A percentile compares a stretch with the other conserved stretches of the same genome.
Evolutionary conservation across 2,797 vertebrate genomes (phyloP).

Genomic region (Phoxinus dragarum): DNA sequence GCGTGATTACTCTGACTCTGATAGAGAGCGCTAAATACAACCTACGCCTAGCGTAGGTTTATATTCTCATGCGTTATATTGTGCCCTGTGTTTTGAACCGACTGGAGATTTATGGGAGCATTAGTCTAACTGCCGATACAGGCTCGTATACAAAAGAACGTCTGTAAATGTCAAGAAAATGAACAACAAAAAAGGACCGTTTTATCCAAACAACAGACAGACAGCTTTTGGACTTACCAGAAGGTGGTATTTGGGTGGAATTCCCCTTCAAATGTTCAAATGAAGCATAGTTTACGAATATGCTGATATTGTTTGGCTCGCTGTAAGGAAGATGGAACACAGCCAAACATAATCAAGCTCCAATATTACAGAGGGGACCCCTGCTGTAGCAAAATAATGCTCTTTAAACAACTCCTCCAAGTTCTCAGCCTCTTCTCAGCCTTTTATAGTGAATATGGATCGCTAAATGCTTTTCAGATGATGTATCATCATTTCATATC

Average conservation of each 20-base stretch:
- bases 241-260: conserved; percentile 32
- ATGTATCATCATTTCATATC: conserved; percentile 51
- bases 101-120: conserved; percentile 63
- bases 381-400: conserved; percentile 50
- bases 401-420: conserved; percentile 47
- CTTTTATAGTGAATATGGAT: conserved; percentile 40
- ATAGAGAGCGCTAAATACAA: conserved; percentile 59
- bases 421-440: conserved; percentile 29
- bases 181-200: conserved; percentile 12
- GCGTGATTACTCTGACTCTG: conserved; percentile 64
- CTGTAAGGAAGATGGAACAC: conserved; percentile 72
- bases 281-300: conserved; percentile 74
- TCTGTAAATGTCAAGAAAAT: conserved; percentile 27
- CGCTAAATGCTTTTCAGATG: conserved; percentile 39
- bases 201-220: conserved; percentile 24
- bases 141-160: conserved; percentile 43
- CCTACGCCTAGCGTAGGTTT: conserved; percentile 59
- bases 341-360: conserved; percentile 76
- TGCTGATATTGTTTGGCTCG: conserved; percentile 76
- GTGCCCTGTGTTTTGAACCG: conserved; percentile 60
- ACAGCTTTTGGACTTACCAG: conserved; percentile 8
- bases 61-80: conserved; percentile 50
- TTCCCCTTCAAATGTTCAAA: conserved; percentile 63
- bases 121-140: conserved; percentile 62
- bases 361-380: conserved; percentile 55